Evolutionary conservation across 2,888 invertebrate genomes (phyloP), one percentile per base, ranked within the genome.

Genomic region (Morinoia aosen): DNA sequence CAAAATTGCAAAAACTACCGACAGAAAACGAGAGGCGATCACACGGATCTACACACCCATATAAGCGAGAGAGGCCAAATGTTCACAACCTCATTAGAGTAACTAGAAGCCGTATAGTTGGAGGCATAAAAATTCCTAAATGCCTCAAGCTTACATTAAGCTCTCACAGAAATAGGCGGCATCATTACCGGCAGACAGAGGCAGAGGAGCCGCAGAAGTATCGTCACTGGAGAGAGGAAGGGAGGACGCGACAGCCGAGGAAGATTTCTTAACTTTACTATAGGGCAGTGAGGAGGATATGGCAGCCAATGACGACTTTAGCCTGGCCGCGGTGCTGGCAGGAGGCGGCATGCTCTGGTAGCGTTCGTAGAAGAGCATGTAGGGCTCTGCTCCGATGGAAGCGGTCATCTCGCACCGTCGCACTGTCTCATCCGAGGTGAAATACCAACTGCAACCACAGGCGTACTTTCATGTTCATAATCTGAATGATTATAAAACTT

Each of bases 291-390:
- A 12, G 61, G 61, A 61, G 61, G 76, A 76, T 16, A 76, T 0
- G 19, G 76, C 76, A 19, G 33, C 76, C 25, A 76, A 76, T 33
- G 76, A 76, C 25, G 76, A 76, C 33, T 76, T 76, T 10, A 76
- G 76, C 25, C 25, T 40, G 10, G 39, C 40, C 14, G 90, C 90
- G 40, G 48, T 33, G 90, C 39, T 33, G 90, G 90, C 90, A 16
- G 39, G 40, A 12, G 90, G 40, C 2, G 90, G 90, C 90, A 90
- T 39, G 39, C 90, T 90, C 12, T 90, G 90, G 90, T 40, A 14
- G 90, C 95, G 95, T 97, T 99, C 99, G 97, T 99, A 99, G 97
- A 99, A 99, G 96, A 99, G 98, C 98, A 99, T 98, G 97, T 99
- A 99, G 39, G 99, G 99, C 95, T 98, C 98, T 97, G 98, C 98